phyloP scores from a whole-genome alignment of 2,797 vertebrate species.

The Platalea minor region DNA sequence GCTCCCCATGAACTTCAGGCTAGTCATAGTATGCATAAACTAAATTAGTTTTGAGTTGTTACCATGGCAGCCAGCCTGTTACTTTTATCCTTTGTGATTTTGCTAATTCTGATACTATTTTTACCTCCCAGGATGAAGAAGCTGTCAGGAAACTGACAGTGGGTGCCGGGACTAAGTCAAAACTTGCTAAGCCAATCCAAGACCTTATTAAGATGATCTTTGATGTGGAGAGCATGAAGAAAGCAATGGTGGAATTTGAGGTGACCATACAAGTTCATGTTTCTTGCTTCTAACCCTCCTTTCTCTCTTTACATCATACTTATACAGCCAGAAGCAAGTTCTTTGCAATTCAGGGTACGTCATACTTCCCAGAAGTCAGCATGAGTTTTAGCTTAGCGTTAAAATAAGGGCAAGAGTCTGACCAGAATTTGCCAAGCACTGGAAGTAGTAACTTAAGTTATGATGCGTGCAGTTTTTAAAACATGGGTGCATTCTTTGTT shows the following conservation, averaged over 20 bases:
- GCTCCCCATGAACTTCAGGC: not conserved
- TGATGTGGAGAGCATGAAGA: conserved; percentile 99
- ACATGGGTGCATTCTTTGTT: not conserved
- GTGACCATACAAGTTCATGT: conserved; percentile 55
- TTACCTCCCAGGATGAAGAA: conserved; percentile 87
- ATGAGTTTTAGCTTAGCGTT: not conserved
- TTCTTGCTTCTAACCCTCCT: not conserved
- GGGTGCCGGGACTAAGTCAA: conserved; percentile 87
- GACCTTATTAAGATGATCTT: conserved; percentile 96
- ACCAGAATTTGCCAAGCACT: not conserved
- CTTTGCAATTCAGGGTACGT: not conserved
- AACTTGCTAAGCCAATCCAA: conserved; percentile 88
- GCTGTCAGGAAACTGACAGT: conserved; percentile 91
- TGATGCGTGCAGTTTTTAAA: not conserved
- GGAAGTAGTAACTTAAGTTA: not conserved
- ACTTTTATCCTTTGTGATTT: not conserved
- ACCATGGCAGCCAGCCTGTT: conserved; percentile 15
- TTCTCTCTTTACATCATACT: not conserved
- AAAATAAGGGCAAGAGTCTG: not conserved
- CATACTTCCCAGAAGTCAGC: not conserved
- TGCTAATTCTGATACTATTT: conserved; percentile 19
- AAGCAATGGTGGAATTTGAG: conserved; percentile 99
- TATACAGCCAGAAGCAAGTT: not conserved
- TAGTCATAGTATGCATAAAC: not conserved
- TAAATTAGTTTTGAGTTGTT: conserved; percentile 26